Base-by-base conservation (phyloP, 2,888 invertebrate species). In the Microchrysa polita region DNA sequence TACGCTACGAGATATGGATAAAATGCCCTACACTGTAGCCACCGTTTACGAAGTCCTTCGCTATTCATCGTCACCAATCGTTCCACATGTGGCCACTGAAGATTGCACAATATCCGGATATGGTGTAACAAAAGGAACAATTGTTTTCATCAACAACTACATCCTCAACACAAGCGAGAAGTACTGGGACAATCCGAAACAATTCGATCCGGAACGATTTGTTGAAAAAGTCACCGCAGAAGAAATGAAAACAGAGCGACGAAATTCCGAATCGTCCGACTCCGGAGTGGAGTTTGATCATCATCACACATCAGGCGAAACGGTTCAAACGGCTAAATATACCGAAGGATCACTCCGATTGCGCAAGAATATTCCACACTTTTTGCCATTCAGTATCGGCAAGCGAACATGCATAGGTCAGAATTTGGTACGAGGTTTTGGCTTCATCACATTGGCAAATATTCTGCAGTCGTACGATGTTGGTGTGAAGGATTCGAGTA, bases 61-160 rank as follows among this genome's bases (percentile, higher is more conserved):
- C 67, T 90, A 90, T 72, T 90, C 93, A 0, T 94, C 94, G 0
- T 95, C 95, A 0, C 95, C 96, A 0, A 95, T 96, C 74, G 95
- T 96, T 0, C 96, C 96, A 0, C 95, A 95, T 80, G 94, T 94
- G 0, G 94, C 95, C 0, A 93, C 92, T 0, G 89, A 90, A 78
- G 90, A 93, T 79, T 90, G 92, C 0, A 86, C 88, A 0, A 89
- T 96, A 5, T 88, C 90, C 55, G 94, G 92, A 0, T 92, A 88
- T 79, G 87, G 88, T 0, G 88, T 95, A 0, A 88, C 90, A 65
- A 92, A 92, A 80, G 94, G 92, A 0, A 93, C 94, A 0, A 88
- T 94, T 71, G 89, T 95, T 0, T 92, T 95, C 80, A 90, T 95
- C 23, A 95, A 95, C 80, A 95, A 94, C 80, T 93, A 92, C 81